A percentile compares a stretch with the other conserved stretches of the same genome.
Evolutionary conservation across 2,888 invertebrate genomes (phyloP).

Genomic region (Troides aeacus): DNA sequence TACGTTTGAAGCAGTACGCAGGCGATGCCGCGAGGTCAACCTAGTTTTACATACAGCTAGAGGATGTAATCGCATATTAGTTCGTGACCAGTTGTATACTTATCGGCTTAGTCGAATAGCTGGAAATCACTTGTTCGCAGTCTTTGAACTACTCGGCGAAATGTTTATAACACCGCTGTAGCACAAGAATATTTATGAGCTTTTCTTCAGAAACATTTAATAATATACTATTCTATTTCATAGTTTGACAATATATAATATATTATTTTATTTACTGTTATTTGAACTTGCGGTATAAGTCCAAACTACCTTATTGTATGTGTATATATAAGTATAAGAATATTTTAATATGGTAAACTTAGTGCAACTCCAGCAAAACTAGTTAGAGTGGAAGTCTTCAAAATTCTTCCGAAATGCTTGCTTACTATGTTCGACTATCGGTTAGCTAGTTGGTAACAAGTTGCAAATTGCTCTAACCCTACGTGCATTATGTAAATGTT

Average conservation of each 20-base stretch:
- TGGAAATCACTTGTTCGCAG: constrained; percentile 12
- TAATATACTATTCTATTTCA: no score
- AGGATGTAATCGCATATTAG: constrained; percentile 11
- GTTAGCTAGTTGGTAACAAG: constrained; percentile 29
- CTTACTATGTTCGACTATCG: constrained; percentile 27
- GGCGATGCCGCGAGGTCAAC: constrained; percentile 1
- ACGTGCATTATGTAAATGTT: constrained; percentile 30
- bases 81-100: constrained; percentile 18
- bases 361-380: constrained; percentile 14
- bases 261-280: no score
- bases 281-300: neutral
- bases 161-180: constrained; percentile 3
- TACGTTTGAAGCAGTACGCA: neutral
- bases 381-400: constrained; percentile 26
- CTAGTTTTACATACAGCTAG: constrained; percentile 41
- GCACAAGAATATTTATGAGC: neutral
- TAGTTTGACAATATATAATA: no score
- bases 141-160: constrained; percentile 2
- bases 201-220: no score
- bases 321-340: neutral
- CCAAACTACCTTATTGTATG: neutral
- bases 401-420: constrained; percentile 27
- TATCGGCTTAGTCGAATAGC: constrained; percentile 15
- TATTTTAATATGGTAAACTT: neutral
- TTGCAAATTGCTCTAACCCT: constrained; percentile 30